Conservation (phyloP, 2,113 vertebrate genomes). For the Cyprinodon variegatus region DNA sequence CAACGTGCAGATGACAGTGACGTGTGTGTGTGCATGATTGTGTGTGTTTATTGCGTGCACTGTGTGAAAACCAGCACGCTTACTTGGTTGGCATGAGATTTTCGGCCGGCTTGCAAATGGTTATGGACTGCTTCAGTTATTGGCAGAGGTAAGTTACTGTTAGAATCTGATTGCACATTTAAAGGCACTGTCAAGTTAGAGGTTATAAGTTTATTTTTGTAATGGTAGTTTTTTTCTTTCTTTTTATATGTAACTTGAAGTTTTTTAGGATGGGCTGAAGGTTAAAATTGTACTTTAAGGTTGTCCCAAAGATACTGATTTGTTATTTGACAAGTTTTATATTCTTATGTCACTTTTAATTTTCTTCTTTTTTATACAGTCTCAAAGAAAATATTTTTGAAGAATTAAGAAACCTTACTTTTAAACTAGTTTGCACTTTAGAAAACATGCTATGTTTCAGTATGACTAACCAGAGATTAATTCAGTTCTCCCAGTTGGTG, state of each 20-base stretch:
- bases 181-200: conserved; percentile 10
- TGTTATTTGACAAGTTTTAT: neutral
- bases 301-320: neutral
- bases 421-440: neutral
- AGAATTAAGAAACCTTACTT: neutral
- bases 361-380: neutral
- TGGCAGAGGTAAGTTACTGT: conserved; percentile 46
- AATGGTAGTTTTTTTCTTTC: neutral
- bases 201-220: neutral
- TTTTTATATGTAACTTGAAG: neutral
- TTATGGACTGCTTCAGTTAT: conserved; percentile 56
- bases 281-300: neutral
- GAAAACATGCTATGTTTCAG: neutral
- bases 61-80: conserved; percentile 34
- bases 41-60: conserved; percentile 3
- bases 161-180: neutral
- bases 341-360: neutral
- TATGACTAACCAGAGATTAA: neutral
- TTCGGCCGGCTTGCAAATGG: conserved; percentile 40
- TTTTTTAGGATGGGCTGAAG: neutral
- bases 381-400: neutral
- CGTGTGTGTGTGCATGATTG: conserved; percentile 1
- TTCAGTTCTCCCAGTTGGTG: conserved; percentile 13
- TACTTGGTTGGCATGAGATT: conserved; percentile 42
- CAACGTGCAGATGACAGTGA: conserved; percentile 17